These are phyloP conservation scores for Agrotis ipsilon DNA, from an alignment of 2,888 invertebrate species.

Conservation along the genomic window DNA sequence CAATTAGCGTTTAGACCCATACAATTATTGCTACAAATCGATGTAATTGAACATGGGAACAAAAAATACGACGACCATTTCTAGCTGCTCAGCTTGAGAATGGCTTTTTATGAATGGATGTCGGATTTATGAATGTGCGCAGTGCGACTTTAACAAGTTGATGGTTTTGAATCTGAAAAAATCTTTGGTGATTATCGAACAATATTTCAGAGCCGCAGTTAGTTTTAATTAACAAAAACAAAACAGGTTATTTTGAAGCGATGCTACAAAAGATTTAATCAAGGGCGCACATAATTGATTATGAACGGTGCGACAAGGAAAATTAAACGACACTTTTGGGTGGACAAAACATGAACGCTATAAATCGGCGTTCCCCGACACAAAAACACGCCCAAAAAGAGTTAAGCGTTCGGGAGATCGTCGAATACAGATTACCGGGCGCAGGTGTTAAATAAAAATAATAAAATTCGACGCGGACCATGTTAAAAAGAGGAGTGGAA, in stretches of 20 bases:
- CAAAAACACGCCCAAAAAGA: slow-evolving; percentile 87
- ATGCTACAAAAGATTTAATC: slow-evolving; percentile 73
- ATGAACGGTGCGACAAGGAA: slow-evolving; percentile 82
- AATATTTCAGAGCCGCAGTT: not conserved
- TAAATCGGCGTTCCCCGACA: slow-evolving; percentile 85
- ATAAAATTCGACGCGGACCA: slow-evolving; percentile 87
- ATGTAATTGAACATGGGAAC: slow-evolving; percentile 64
- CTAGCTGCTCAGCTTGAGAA: slow-evolving; percentile 43
- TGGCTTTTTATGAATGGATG: slow-evolving; percentile 53
- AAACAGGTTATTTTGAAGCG: slow-evolving; percentile 11
- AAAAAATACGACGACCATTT: slow-evolving; percentile 58
- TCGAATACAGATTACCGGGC: slow-evolving; percentile 89
- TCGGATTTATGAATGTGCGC: slow-evolving; percentile 26
- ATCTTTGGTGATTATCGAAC: slow-evolving; percentile 1
- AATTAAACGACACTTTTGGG: slow-evolving; percentile 89
- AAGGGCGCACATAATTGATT: slow-evolving; percentile 86
- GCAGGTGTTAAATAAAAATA: slow-evolving; percentile 92
- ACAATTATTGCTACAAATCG: slow-evolving; percentile 76
- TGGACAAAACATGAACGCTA: slow-evolving; percentile 84
- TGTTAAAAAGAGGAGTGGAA: slow-evolving; percentile 85
- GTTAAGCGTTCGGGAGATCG: slow-evolving; percentile 90
- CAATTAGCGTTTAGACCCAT: slow-evolving; percentile 81
- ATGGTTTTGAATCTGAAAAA: not conserved
- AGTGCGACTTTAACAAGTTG: slow-evolving; percentile 4
- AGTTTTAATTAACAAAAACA: slow-evolving; percentile 24